Percentiles rank a stretch among this genome's conserved stretches.
phyloP scores from a whole-genome alignment of 1,140 invertebrate species.

The Adelges cooleyi region DNA sequence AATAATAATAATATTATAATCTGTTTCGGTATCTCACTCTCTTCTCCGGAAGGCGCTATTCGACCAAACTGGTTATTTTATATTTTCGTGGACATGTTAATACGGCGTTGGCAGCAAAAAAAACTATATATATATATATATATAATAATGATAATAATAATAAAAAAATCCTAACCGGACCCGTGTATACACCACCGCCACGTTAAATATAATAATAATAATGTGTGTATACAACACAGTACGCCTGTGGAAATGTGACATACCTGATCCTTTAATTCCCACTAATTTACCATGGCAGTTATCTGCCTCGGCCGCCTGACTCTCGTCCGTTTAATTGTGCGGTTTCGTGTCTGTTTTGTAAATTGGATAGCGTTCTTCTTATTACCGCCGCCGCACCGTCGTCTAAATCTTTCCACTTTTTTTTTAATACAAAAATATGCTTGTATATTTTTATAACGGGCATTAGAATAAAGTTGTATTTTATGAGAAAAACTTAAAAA shows the following conservation, averaged over 20 bases:
- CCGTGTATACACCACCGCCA: neutral
- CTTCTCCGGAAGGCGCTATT: constrained; percentile 21
- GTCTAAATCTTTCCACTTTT: neutral
- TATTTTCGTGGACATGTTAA: constrained; percentile 21
- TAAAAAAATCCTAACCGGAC: too few species aligned
- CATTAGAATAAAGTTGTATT: too few species aligned
- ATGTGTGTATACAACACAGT: too few species aligned
- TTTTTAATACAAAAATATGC: too few species aligned
- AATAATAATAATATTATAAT: constrained; percentile 22
- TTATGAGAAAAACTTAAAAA: too few species aligned
- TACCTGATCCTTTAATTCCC: constrained; percentile 22
- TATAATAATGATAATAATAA: too few species aligned
- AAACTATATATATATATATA: neutral
- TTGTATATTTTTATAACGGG: too few species aligned
- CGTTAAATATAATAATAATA: neutral
- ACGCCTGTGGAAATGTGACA: constrained; percentile 4
- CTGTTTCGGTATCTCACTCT: constrained; percentile 23
- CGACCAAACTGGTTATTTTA: constrained; percentile 21
- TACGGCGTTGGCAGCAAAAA: constrained; percentile 8
- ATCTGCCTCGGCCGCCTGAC: neutral
- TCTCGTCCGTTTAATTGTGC: constrained; percentile 16
- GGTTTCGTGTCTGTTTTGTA: constrained; percentile 17
- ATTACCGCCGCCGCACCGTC: neutral
- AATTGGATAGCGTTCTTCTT: neutral
- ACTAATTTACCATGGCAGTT: neutral